A percentile compares a stretch with the other conserved stretches of the same genome.
Conservation (phyloP, 2,113 vertebrate species). For the Epinephelus fuscoguttatus region DNA sequence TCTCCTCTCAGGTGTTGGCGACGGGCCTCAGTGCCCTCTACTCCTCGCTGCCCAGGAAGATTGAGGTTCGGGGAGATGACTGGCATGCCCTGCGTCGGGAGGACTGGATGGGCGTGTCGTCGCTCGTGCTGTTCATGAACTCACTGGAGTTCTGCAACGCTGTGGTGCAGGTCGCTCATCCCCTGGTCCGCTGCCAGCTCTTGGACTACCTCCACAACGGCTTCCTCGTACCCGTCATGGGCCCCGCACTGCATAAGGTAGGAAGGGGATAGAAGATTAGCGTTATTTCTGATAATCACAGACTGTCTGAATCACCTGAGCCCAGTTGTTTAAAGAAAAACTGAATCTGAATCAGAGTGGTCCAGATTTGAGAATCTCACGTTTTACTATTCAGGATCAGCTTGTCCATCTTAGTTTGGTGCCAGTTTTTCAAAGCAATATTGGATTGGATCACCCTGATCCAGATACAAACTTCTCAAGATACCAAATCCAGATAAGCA, state of each 20-base stretch:
- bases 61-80: conserved; percentile 95
- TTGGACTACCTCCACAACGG: conserved; percentile 97
- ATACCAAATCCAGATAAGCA: too few relatives aligned
- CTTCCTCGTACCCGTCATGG: conserved; percentile 96
- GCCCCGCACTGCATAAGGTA: conserved; percentile 96
- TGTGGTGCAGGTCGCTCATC: conserved; percentile 95
- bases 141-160: conserved; percentile 98
- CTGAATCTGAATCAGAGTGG: too few relatives aligned
- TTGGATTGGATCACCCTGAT: too few relatives aligned
- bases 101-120: conserved; percentile 94
- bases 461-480: too few relatives aligned
- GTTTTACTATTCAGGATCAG: too few relatives aligned
- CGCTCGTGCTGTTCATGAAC: conserved; percentile 97
- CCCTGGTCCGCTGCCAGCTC: conserved; percentile 93
- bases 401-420: too few relatives aligned
- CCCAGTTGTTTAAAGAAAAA: too few relatives aligned
- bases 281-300: not conserved
- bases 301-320: too few relatives aligned
- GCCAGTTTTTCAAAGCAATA: too few relatives aligned
- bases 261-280: not conserved
- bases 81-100: conserved; percentile 95
- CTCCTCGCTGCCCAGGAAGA: conserved; percentile 96
- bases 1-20: conserved; percentile 89
- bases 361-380: too few relatives aligned
- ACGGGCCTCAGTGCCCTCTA: conserved; percentile 97